Percentiles rank a stretch among this genome's conserved stretches.
These are phyloP conservation scores for Prionailurus bengalensis DNA, from an alignment of 2,113 vertebrate species.

Conservation along the genomic window DNA sequence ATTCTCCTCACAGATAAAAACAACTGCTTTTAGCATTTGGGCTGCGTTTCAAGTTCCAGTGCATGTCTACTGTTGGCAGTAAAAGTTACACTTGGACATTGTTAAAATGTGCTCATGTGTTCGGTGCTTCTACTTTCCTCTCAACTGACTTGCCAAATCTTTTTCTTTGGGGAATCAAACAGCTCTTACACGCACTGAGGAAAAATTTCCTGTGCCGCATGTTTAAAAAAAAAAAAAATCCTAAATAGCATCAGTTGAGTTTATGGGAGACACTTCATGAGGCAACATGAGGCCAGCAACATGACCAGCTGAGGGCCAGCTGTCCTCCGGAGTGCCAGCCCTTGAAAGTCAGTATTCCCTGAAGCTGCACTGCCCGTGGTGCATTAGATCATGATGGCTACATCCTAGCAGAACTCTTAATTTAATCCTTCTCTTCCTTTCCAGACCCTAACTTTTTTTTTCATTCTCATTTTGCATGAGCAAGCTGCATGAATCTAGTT, in stretches of 20 bases:
- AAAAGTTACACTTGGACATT: slow-evolving; percentile 87
- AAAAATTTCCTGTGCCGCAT: slow-evolving; percentile 85
- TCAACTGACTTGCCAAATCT: slow-evolving; percentile 86
- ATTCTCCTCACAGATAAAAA: slow-evolving; percentile 86
- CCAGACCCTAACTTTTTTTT: slow-evolving; percentile 59
- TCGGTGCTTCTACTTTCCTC: slow-evolving; percentile 82
- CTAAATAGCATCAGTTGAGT: slow-evolving; percentile 65
- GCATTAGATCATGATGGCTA: slow-evolving; percentile 82
- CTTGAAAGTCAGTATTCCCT: slow-evolving; percentile 81
- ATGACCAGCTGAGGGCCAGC: slow-evolving; percentile 86
- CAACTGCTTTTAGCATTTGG: slow-evolving; percentile 84
- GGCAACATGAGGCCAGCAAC: slow-evolving; percentile 69
- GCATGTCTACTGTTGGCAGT: slow-evolving; percentile 87
- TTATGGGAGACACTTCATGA: slow-evolving; percentile 56
- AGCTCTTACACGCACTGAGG: slow-evolving; percentile 83
- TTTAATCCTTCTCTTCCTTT: slow-evolving; percentile 86
- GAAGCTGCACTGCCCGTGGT: slow-evolving; percentile 75
- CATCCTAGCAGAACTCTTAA: slow-evolving; percentile 81
- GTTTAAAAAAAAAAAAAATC: slow-evolving; percentile 43
- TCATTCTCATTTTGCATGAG: slow-evolving; percentile 74
- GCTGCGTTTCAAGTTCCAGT: slow-evolving; percentile 82
- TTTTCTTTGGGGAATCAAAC: slow-evolving; percentile 85
- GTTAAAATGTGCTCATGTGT: slow-evolving; percentile 87
- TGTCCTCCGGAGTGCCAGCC: slow-evolving; percentile 78
- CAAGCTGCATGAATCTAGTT: slow-evolving; percentile 74